Conservation (phyloP, 1,140 invertebrate species). For the Drosophila bocqueti region DNA sequence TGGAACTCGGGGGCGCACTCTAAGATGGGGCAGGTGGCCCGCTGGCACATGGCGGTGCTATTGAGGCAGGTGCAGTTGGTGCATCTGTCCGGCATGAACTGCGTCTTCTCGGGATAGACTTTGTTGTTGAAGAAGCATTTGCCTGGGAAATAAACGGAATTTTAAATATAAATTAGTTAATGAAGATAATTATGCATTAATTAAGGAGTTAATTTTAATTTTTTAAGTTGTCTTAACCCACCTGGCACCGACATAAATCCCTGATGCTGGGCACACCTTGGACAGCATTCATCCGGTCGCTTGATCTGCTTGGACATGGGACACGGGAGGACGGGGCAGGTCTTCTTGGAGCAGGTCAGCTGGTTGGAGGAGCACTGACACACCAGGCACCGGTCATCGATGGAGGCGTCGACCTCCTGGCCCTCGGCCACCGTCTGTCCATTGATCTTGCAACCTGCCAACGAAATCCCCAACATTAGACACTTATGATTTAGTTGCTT, state of each 20-base stretch:
- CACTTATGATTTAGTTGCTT: constrained; percentile 46
- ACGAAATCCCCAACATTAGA: constrained; percentile 33
- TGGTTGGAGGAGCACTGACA: constrained; percentile 92
- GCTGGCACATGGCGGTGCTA: constrained; percentile 91
- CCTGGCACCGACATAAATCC: constrained; percentile 86
- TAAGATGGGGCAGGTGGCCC: constrained; percentile 92
- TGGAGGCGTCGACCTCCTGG: constrained; percentile 90
- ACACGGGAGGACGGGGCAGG: constrained; percentile 94
- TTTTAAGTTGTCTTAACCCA: constrained; percentile 68
- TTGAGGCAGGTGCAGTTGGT: constrained; percentile 93
- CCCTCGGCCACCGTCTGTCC: constrained; percentile 89
- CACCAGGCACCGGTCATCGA: constrained; percentile 94
- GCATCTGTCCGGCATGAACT: constrained; percentile 89
- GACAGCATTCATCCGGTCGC: constrained; percentile 92
- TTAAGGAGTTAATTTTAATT: not conserved
- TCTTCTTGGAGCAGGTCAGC: constrained; percentile 92
- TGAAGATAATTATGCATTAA: too few relatives aligned
- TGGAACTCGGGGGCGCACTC: constrained; percentile 91
- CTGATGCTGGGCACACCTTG: constrained; percentile 90
- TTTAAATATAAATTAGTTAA: not conserved
- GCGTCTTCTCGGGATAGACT: constrained; percentile 83
- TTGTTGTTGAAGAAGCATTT: constrained; percentile 90
- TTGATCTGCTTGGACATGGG: constrained; percentile 88
- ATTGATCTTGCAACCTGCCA: constrained; percentile 91
- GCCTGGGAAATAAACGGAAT: constrained; percentile 74